Evolutionary conservation across 1,140 invertebrate genomes (phyloP), one percentile per base, ranked within the genome.

Genomic region (Drosophila kanapiae): DNA sequence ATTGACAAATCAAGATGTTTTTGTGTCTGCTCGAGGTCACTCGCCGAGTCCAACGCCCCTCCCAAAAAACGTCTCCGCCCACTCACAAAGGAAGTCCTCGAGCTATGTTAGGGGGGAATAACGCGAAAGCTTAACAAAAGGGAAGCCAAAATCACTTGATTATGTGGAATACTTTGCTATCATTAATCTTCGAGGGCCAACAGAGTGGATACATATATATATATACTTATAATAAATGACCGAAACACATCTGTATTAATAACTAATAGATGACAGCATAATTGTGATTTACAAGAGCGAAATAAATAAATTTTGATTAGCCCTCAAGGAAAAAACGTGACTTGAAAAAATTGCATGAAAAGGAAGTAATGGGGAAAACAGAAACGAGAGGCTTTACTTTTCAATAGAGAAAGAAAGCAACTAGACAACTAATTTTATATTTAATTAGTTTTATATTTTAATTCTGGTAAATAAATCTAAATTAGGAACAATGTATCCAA

Each of bases 1-100:
- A 87, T 87, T 88, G 84, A 87, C 80, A 88, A 88, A 87, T 87
- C 80, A 87, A 87, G 84, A 87, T 88, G 83, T 87, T 87, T 85
- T 78, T 83, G 75, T 83, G 80, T 75, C 70, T 68, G 62, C 67
- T 54, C 48, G 54, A 38, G 53, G 78, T 63, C 70, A 47, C 56
- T 77, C 40, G 29, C 49, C 49, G 9, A 4, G 49, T 45, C 53
- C 60, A 38, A 58, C 31, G 59, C 48, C 60, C 48, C 27, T n/a
- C n/a, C n/a, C 48, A 6, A 1, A 2, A 49, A 38, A 62, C 37
- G 27, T 16, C 27, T 18, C 60, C 67, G 54, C 81, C 67, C 72
- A 56, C 67, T 37, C 18, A 35, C 58, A 37, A 43, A 27, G 43
- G 38, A 62, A 72, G 57, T 48, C 63, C 47, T 56, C 18, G 38